Conservation (phyloP, 2,888 invertebrate species). For the Campoplex capitator region DNA sequence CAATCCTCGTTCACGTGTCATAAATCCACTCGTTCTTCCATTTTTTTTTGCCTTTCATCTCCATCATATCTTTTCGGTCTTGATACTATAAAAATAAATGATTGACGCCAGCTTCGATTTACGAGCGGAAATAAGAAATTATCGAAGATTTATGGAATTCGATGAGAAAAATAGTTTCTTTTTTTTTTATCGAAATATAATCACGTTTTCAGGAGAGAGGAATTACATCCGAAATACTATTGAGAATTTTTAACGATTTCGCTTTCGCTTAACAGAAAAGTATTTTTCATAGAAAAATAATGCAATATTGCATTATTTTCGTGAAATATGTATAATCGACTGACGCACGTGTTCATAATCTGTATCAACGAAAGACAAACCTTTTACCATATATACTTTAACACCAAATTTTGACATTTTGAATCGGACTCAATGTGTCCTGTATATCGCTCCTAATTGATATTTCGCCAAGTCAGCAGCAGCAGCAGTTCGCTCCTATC, state of each 20-base stretch:
- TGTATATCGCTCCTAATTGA: neutral
- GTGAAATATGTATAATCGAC: no score
- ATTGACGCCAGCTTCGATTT: conserved; percentile 16
- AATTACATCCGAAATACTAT: neutral
- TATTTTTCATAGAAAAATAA: neutral
- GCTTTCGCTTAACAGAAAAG: neutral
- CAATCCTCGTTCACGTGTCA: conserved; percentile 33
- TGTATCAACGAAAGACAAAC: neutral
- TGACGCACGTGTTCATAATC: no score
- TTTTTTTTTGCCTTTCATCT: neutral
- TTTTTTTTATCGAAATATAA: neutral
- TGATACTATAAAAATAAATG: neutral
- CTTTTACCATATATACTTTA: neutral
- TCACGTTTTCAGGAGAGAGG: no score
- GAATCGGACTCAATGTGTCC: neutral
- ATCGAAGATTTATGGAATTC: neutral
- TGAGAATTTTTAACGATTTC: neutral
- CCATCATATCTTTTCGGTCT: neutral
- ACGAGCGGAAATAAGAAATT: neutral
- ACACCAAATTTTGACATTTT: neutral
- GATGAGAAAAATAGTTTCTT: neutral
- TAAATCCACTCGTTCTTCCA: neutral
- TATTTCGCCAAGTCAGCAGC: neutral
- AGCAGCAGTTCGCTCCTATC: neutral
- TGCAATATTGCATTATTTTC: neutral